These are phyloP conservation scores for Drosophila bunnanda DNA, from an alignment of 2,888 invertebrate species.

Conservation along the genomic window DNA sequence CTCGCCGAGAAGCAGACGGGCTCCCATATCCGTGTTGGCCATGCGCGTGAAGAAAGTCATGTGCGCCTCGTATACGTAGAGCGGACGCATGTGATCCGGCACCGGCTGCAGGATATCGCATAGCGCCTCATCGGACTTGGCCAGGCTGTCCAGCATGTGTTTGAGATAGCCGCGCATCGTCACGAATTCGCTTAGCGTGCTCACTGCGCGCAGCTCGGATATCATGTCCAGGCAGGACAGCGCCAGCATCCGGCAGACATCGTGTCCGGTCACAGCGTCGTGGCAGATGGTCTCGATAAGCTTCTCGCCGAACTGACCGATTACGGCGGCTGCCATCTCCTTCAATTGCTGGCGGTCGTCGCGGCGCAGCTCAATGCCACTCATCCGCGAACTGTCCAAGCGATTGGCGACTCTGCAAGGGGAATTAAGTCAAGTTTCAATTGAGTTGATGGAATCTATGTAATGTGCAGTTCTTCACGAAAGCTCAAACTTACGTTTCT, in stretches of 20 bases:
- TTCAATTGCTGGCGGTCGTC: slow-evolving; percentile 63
- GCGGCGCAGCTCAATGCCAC: slow-evolving; percentile 76
- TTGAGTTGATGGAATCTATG: background rate
- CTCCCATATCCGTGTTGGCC: slow-evolving; percentile 88
- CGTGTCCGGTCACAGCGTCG: slow-evolving; percentile 94
- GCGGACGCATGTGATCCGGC: slow-evolving; percentile 89
- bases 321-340: slow-evolving; percentile 86
- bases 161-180: slow-evolving; percentile 90
- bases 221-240: slow-evolving; percentile 92
- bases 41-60: slow-evolving; percentile 91
- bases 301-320: slow-evolving; percentile 91
- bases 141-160: slow-evolving; percentile 92
- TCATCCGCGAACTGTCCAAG: slow-evolving; percentile 87
- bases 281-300: slow-evolving; percentile 92
- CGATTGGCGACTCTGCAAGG: slow-evolving; percentile 87
- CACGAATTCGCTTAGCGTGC: slow-evolving; percentile 88
- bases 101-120: slow-evolving; percentile 87
- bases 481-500: slow-evolving; percentile 59
- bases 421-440: background rate
- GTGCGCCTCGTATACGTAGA: slow-evolving; percentile 95
- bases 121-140: slow-evolving; percentile 90
- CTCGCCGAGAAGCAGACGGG: slow-evolving; percentile 87
- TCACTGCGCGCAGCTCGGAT: slow-evolving; percentile 90
- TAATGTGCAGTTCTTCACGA: background rate
- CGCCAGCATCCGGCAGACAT: slow-evolving; percentile 95